Percentiles rank a stretch among this genome's conserved stretches.
Conservation (phyloP, 2,113 vertebrate species). For the Peromyscus leucopus region DNA sequence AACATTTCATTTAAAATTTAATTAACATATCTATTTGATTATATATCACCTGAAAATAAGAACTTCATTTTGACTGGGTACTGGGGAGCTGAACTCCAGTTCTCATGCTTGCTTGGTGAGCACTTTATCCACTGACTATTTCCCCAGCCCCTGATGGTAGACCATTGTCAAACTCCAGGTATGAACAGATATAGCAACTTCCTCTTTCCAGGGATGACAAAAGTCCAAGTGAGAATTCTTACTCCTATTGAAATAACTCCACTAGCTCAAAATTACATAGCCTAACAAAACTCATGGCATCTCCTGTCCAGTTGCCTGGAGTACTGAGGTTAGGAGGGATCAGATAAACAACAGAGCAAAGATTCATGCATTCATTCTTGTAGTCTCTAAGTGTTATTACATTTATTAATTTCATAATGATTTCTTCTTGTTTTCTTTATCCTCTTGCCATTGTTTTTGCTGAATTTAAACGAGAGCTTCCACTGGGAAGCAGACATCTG, state of each 20-base stretch:
- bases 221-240: background rate
- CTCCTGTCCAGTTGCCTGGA: background rate
- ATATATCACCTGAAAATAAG: background rate
- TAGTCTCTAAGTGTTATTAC: background rate
- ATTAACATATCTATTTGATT: conserved; percentile 8
- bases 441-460: background rate
- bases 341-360: background rate
- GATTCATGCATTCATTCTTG: background rate
- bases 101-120: background rate
- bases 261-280: background rate
- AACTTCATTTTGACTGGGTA: background rate
- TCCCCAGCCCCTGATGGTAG: background rate
- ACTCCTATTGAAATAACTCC: background rate
- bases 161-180: background rate
- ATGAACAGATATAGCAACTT: background rate
- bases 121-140: too few relatives aligned
- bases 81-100: background rate
- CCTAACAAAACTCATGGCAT: background rate
- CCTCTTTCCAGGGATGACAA: background rate
- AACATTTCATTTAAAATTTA: background rate
- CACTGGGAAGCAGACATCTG: background rate
- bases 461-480: conserved; percentile 21
- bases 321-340: fast-evolving
- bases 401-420: conserved; percentile 18
- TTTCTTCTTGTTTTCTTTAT: background rate